Evolutionary conservation across 2,888 invertebrate species (phyloP).

Genomic region (Zaprionus obscuricornis): DNA sequence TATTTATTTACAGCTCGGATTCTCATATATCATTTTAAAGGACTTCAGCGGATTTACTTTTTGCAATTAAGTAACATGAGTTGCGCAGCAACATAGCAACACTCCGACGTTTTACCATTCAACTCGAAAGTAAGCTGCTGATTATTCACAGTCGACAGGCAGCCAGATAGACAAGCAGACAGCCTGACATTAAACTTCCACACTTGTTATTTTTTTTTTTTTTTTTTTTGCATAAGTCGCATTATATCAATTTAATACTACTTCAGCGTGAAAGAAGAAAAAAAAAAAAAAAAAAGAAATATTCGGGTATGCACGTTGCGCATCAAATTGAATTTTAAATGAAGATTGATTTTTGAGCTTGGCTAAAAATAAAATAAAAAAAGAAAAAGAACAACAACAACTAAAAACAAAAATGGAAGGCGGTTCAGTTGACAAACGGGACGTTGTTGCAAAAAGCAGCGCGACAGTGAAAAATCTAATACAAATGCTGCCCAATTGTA

Average conservation of each 20-base stretch:
- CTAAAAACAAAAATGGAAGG: too few relatives aligned
- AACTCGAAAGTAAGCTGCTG: constrained; percentile 3
- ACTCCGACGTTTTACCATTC: too few relatives aligned
- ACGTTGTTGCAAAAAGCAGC: background rate
- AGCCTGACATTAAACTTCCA: too few relatives aligned
- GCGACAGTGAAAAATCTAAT: constrained; percentile 50
- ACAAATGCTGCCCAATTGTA: constrained; percentile 70
- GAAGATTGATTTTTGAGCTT: constrained; percentile 69
- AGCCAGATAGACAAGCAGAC: too few relatives aligned
- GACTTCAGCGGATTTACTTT: background rate
- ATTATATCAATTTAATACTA: too few relatives aligned
- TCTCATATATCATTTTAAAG: background rate
- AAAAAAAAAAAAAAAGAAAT: too few relatives aligned
- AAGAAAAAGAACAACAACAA: constrained; percentile 13
- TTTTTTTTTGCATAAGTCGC: too few relatives aligned
- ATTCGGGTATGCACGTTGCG: constrained; percentile 50
- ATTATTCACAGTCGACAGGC: constrained; percentile 3
- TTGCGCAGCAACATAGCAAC: too few relatives aligned
- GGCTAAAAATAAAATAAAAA: background rate
- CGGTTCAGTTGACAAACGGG: constrained; percentile 28
- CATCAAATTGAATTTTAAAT: constrained; percentile 75
- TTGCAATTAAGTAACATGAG: constrained; percentile 15
- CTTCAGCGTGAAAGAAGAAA: too few relatives aligned
- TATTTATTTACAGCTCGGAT: background rate
- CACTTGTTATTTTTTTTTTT: too few relatives aligned